These are phyloP conservation scores for Anastrepha obliqua DNA, from an alignment of 1,140 invertebrate genomes.

Conservation along the genomic window DNA sequence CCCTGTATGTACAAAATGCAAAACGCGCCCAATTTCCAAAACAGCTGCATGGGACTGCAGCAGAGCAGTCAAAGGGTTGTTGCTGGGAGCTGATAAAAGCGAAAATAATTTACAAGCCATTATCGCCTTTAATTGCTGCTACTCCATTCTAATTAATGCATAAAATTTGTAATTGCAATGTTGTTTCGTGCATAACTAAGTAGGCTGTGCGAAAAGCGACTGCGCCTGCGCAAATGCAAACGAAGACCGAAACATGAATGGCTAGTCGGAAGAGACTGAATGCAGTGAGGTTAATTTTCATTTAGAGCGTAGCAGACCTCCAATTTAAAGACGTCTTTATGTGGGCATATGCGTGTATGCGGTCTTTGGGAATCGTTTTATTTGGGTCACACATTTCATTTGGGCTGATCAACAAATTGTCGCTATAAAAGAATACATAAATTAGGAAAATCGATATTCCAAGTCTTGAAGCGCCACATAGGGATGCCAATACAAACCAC, in stretches of 20 bases:
- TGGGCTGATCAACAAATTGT: conserved; percentile 2
- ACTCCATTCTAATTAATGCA: background rate
- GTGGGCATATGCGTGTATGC: background rate
- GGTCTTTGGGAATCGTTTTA: background rate
- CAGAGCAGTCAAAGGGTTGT: background rate
- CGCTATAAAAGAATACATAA: background rate
- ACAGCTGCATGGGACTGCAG: background rate
- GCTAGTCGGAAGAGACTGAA: background rate
- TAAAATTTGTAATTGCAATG: conserved; percentile 27
- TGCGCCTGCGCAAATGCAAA: conserved; percentile 8
- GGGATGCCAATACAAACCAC: background rate
- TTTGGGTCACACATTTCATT: conserved; percentile 18
- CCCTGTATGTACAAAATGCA: no score
- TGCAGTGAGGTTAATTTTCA: background rate
- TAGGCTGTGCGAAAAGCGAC: background rate
- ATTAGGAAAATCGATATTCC: background rate
- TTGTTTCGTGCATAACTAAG: background rate
- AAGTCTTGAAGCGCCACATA: background rate
- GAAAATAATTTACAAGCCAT: conserved; percentile 20
- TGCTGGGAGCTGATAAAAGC: background rate
- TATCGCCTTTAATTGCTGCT: conserved; percentile 13
- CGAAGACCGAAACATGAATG: background rate
- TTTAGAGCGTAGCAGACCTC: no score
- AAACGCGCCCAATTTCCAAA: no score
- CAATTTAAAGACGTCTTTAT: background rate